Conservation (phyloP, 2,113 vertebrate genomes). For the Pangasianodon gigas region DNA sequence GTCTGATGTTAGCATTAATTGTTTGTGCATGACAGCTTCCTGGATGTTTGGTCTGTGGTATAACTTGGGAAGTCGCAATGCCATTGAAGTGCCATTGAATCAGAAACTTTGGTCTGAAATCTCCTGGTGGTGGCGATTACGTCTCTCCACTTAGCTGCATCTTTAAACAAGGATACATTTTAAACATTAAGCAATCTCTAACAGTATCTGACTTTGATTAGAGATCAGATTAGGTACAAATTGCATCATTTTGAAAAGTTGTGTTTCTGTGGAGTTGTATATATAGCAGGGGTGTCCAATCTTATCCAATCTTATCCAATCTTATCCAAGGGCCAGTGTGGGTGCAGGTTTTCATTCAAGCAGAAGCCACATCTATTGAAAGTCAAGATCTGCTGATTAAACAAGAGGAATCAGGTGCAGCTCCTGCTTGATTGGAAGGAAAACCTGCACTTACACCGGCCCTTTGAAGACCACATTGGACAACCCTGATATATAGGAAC, state of each 20-base stretch:
- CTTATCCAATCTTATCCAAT: background rate
- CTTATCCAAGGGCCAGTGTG: background rate
- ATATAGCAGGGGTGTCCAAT: background rate
- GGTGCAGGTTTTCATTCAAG: background rate
- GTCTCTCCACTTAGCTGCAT: background rate
- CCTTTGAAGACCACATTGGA: background rate
- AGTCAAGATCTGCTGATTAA: background rate
- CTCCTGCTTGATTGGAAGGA: background rate
- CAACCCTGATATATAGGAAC: background rate
- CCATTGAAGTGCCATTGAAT: background rate
- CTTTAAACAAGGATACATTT: background rate
- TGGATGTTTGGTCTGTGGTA: background rate
- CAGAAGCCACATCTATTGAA: background rate
- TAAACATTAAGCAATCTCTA: background rate
- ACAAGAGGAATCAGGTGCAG: background rate
- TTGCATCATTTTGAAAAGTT: background rate
- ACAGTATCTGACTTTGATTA: background rate
- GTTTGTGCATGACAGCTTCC: background rate
- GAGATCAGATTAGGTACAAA: background rate
- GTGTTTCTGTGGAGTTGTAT: background rate
- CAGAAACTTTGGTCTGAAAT: background rate
- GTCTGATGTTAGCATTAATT: conserved; percentile 7
- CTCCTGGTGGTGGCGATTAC: background rate
- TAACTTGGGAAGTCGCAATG: background rate
- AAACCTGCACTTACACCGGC: background rate